phyloP scores from a whole-genome alignment of 2,113 vertebrate species.

The Craseonycteris thonglongyai region DNA sequence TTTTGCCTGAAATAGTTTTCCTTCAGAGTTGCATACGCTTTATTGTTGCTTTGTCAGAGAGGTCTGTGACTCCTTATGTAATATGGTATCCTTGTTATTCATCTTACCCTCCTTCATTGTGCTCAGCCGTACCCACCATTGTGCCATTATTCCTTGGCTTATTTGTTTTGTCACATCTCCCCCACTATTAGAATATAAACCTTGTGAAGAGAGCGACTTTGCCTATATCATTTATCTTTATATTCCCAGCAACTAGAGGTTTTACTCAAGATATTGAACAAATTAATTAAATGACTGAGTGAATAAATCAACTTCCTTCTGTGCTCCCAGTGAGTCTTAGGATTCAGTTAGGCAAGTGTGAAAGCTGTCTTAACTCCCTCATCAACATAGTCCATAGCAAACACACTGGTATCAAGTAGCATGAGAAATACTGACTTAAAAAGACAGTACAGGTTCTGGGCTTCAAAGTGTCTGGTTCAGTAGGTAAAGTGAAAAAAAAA shows the following conservation, averaged over 20 bases:
- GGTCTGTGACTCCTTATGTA: not conserved
- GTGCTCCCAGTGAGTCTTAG: not conserved
- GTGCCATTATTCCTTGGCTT: not conserved
- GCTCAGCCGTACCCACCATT: not conserved
- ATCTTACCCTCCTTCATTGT: not conserved
- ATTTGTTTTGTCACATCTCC: not conserved
- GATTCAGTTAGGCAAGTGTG: not conserved
- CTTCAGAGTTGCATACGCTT: not conserved
- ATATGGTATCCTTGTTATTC: not conserved
- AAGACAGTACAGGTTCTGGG: not conserved
- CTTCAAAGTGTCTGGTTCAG: not conserved
- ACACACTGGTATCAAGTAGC: not conserved
- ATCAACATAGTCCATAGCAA: not conserved
- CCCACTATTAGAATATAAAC: not conserved
- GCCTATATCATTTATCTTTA: not conserved
- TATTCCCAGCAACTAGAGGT: not conserved
- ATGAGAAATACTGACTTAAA: not conserved
- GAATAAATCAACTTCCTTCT: not conserved
- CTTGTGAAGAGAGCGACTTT: not conserved
- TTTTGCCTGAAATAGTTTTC: not conserved
- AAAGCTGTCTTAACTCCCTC: not conserved
- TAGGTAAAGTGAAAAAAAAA: not conserved
- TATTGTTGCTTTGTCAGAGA: not conserved
- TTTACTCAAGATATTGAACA: not conserved
- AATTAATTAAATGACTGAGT: not conserved